Percentiles rank a stretch among this genome's conserved stretches.
Conservation (phyloP, 2,888 invertebrate genomes). For the Eudemis profundana region DNA sequence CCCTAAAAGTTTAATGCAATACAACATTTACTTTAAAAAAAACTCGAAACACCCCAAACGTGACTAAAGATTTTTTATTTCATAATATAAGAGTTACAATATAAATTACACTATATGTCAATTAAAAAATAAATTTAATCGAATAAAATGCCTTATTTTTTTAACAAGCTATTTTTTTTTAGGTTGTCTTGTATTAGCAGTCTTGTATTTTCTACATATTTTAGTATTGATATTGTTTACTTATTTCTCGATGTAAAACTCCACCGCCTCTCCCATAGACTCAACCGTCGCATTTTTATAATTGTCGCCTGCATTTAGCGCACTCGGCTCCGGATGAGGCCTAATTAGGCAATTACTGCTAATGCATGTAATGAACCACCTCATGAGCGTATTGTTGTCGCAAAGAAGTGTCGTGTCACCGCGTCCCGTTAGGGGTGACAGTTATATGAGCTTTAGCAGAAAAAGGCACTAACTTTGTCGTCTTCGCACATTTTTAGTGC, state of each 20-base stretch:
- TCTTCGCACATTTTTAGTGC: not conserved
- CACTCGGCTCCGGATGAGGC: slow-evolving; percentile 26
- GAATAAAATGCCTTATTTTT: no score
- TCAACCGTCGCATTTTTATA: slow-evolving; percentile 9
- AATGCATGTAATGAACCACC: slow-evolving; percentile 74
- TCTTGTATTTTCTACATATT: no score
- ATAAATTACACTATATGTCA: no score
- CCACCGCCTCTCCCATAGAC: not conserved
- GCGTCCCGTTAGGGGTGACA: slow-evolving; percentile 17
- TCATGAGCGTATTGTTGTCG: slow-evolving; percentile 26
- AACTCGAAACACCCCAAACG: no score
- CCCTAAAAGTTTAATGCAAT: no score
- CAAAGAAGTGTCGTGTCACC: slow-evolving; percentile 30
- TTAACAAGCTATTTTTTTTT: not conserved
- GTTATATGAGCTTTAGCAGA: not conserved
- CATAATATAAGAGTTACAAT: no score
- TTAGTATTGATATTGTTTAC: not conserved
- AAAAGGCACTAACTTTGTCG: not conserved
- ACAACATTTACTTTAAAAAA: no score
- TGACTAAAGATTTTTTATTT: no score
- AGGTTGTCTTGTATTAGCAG: no score
- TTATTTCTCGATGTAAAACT: not conserved
- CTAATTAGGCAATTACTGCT: slow-evolving; percentile 81
- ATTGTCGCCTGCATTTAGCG: slow-evolving; percentile 19
- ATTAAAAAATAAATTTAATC: no score